Evolutionary conservation across 2,797 vertebrate genomes (phyloP), one percentile per base, ranked within the genome.

Genomic region (Melanotaenia nigrans): DNA sequence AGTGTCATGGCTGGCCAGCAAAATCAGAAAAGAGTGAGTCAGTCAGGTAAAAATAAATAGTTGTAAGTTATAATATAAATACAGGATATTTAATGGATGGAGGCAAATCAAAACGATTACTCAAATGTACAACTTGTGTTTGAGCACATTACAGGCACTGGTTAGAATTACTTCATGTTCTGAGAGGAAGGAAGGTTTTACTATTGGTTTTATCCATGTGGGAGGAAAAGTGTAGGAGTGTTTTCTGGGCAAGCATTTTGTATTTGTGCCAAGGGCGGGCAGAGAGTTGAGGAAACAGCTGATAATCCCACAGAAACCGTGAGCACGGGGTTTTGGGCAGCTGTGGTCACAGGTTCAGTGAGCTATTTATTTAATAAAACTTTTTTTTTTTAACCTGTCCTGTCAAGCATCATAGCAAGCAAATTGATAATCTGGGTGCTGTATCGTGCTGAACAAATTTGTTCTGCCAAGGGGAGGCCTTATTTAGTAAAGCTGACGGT

Each of bases 241-340:
- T 71, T 78, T 79, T 79, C 54, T 77, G 63, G 67, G 65, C 73
- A 79, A 57, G 30, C 47, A 0, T 61, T 2, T 66, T 81, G 75
- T 18, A 32, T 71, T 33, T n/a, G 30, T 4, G 79, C 87, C 76
- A 86, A 75, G 45, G 66, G 75, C 2, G 67, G 82, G 82, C 73
- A 83, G 64, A 68, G 57, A 77, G 85, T 78, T 79, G 62, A 88
- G 87, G 86, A 90, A 92, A 85, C 86, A 87, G 77, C 81, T 85
- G 85, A 90, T 85, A 81, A 86, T 87, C 84, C 86, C 82, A 88
- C 83, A 86, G 88, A 91, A 90, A 90, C 66, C 64, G 42, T 73
- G 78, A 87, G 65, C 64, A 62, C 24, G 70, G 65, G 53, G 80
- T 88, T 87, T 32, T 70, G 55, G 68, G 75, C 28, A 78, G 64